Percentiles rank a stretch among this genome's conserved stretches.
Evolutionary conservation across 2,797 vertebrate genomes (phyloP).

Genomic region (Myotis planiceps): DNA sequence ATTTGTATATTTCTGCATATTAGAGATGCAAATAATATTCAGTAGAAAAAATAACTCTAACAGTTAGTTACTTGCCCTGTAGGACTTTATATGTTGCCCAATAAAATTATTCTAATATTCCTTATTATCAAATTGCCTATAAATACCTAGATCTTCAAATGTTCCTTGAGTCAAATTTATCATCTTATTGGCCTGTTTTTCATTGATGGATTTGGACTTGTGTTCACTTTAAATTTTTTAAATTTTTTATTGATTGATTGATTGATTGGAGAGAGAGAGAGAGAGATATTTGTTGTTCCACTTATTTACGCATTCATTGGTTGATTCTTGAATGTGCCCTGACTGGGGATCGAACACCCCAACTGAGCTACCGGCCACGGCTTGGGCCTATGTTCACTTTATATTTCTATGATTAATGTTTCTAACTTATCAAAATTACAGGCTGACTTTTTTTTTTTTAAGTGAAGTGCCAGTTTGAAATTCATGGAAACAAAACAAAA

Average conservation of each 20-base stretch:
- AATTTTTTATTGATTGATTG: neutral
- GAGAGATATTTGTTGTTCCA: neutral
- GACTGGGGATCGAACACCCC: neutral
- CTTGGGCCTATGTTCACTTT: neutral
- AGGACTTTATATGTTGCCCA: neutral
- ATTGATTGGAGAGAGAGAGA: no score
- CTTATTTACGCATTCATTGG: neutral
- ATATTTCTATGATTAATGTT: neutral
- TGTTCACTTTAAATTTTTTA: neutral
- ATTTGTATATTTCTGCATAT: neutral
- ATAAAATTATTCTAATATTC: neutral
- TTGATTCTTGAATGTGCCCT: neutral
- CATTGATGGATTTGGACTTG: neutral
- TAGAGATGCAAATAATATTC: neutral
- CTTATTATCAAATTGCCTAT: neutral
- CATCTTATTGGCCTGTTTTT: neutral
- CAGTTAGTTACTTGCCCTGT: neutral
- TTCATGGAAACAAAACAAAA: neutral
- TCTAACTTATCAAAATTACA: neutral
- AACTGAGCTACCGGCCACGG: neutral
- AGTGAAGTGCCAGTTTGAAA: neutral
- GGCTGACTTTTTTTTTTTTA: neutral
- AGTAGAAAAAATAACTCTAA: neutral
- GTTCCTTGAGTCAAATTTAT: neutral
- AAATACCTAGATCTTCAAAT: neutral